Evolutionary conservation across 2,113 vertebrate species (phyloP).

Genomic region (Tachycineta bicolor): DNA sequence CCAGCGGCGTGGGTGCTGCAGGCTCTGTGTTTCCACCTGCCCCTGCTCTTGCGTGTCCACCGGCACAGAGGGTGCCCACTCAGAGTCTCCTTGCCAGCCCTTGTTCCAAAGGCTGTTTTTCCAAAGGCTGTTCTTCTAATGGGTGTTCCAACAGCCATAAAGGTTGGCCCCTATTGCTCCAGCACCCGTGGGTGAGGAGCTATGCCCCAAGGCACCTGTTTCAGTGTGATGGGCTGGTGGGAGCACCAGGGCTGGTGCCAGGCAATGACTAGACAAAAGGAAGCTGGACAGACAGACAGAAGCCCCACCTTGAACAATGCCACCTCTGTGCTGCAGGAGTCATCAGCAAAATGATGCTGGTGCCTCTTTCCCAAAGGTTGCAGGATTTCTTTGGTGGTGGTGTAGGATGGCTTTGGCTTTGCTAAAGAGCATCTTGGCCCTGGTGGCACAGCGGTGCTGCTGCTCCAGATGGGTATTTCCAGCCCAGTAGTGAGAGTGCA

Average conservation of each 20-base stretch:
- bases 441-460: accelerated
- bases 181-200: background rate
- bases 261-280: background rate
- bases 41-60: background rate
- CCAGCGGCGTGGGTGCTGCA: accelerated
- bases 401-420: background rate
- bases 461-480: background rate
- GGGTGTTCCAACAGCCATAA: background rate
- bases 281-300: background rate
- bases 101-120: background rate
- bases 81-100: background rate
- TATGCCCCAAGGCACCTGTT: background rate
- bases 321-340: background rate
- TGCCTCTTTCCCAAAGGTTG: background rate
- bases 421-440: background rate
- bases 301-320: background rate
- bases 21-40: accelerated
- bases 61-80: accelerated
- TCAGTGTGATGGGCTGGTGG: background rate
- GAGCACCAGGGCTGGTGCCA: background rate
- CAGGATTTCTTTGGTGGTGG: background rate
- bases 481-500: accelerated
- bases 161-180: background rate
- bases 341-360: background rate
- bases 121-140: background rate